These are phyloP conservation scores for Grapholita molesta DNA, from an alignment of 1,140 invertebrate genomes.

Conservation along the genomic window DNA sequence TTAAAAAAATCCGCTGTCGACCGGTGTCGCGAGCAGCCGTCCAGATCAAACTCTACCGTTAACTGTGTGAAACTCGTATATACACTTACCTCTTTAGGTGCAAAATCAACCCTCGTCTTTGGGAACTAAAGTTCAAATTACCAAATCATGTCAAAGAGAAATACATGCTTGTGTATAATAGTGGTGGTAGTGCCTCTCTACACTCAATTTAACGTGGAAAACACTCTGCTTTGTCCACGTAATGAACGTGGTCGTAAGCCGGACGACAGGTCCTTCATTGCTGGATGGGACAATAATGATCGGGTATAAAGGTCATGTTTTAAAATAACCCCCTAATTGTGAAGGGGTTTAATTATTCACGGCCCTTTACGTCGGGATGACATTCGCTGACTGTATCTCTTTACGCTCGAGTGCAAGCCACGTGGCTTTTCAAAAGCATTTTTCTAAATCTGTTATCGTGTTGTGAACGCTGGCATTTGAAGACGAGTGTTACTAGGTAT, in stretches of 20 bases:
- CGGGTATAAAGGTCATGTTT: slow-evolving; percentile 4
- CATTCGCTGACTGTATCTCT: not conserved
- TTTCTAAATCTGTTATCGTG: not conserved
- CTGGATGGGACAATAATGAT: slow-evolving; percentile 22
- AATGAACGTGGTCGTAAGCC: slow-evolving; percentile 52
- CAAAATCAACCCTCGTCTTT: not conserved
- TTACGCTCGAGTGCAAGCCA: not conserved
- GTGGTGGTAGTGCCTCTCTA: slow-evolving; percentile 60
- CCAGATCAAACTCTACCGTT: slow-evolving; percentile 32
- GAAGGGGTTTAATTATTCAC: not conserved
- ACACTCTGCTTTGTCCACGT: slow-evolving; percentile 69
- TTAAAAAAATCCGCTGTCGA: slow-evolving; percentile 48
- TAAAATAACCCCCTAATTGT: not conserved
- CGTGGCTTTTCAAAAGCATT: not conserved
- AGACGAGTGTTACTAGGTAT: not conserved
- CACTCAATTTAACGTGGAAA: slow-evolving; percentile 74
- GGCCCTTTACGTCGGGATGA: not conserved
- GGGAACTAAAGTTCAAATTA: not conserved
- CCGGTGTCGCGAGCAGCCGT: slow-evolving; percentile 46
- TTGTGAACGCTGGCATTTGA: not conserved
- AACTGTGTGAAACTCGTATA: not conserved
- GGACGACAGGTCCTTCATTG: slow-evolving; percentile 41
- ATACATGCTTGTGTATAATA: not conserved
- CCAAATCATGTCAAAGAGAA: not conserved
- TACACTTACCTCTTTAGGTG: not conserved